A percentile compares a stretch with the other conserved stretches of the same genome.
These are phyloP conservation scores for Parochlus steinenii DNA, from an alignment of 2,888 invertebrate genomes.

Conservation along the genomic window DNA sequence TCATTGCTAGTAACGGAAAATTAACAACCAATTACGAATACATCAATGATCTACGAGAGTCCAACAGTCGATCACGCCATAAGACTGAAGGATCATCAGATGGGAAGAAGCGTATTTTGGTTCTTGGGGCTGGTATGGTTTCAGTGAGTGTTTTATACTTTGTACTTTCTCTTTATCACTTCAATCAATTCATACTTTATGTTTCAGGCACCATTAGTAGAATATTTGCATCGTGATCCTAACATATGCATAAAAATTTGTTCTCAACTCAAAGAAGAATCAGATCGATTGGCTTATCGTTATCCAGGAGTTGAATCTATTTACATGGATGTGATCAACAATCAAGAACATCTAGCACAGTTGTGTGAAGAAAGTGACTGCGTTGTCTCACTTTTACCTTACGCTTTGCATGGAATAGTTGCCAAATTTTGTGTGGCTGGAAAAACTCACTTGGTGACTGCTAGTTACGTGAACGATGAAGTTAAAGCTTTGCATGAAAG, in stretches of 20 bases:
- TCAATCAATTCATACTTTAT: too few relatives aligned
- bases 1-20: constrained; percentile 89
- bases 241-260: constrained; percentile 71
- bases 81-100: constrained; percentile 43
- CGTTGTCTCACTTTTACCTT: constrained; percentile 80
- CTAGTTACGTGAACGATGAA: constrained; percentile 80
- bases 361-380: constrained; percentile 58
- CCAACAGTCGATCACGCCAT: constrained; percentile 51
- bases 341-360: constrained; percentile 45
- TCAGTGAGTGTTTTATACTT: too few relatives aligned
- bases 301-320: constrained; percentile 66
- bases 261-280: constrained; percentile 76
- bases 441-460: constrained; percentile 86
- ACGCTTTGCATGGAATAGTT: constrained; percentile 68
- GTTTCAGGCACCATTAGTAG: constrained; percentile 72
- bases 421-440: constrained; percentile 78
- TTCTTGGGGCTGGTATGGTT: constrained; percentile 91
- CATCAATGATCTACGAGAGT: constrained; percentile 71
- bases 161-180: too few relatives aligned
- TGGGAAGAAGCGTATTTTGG: constrained; percentile 56
- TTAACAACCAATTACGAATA: constrained; percentile 89
- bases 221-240: constrained; percentile 75
- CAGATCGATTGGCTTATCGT: constrained; percentile 60
- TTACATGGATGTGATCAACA: constrained; percentile 67
- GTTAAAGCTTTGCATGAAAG: constrained; percentile 67